Evolutionary conservation across 2,113 vertebrate genomes (phyloP), one percentile per base, ranked within the genome.

Genomic region (Fulica atra): DNA sequence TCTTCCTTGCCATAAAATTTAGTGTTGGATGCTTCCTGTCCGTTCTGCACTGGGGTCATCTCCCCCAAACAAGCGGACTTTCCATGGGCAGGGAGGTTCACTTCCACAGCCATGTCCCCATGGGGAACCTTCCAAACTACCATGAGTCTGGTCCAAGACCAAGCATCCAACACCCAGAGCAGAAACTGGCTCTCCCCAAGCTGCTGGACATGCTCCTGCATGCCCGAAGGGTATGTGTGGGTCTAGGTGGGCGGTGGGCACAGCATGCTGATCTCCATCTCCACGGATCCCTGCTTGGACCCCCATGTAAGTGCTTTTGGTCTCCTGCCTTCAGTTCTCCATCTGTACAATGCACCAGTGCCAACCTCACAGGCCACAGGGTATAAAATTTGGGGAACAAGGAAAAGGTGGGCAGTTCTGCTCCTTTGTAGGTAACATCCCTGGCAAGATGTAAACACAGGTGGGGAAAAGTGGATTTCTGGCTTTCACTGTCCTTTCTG

Each of bases 361-460:
- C 38, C 26, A 11, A 3, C 28, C 64, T 54, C 0, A 0, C 46
- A 38, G 54, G n/a, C 7, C 36, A 24, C 11, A 5, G 10, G 10
- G 8, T 59, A 11, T 78, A 66, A 84, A 81, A 65, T 40, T 40
- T 65, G n/a, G 40, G 25, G 17, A 90, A 70, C 7, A 11, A 53
- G 38, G 13, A 24, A 86, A 29, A 42, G 8, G 9, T 3, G 6
- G 31, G 15, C 44, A 4, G 18, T 50, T 54, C 35, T 54, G 13
- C 36, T 61, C 7, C 18, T 72, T 31, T 33, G 5, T 31, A 20
- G 6, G 5, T 65, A 25, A 36, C 84, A 35, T 46, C 70, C 12
- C 20, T 28, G 14, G 20, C 11, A 36, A 81, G 66, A 81, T 4
- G 1, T 50, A 66, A 56, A 66, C 17, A 9, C 29, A 18, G 20